Conservation (phyloP, 1,140 invertebrate genomes). For the Drosophila carrolli region DNA sequence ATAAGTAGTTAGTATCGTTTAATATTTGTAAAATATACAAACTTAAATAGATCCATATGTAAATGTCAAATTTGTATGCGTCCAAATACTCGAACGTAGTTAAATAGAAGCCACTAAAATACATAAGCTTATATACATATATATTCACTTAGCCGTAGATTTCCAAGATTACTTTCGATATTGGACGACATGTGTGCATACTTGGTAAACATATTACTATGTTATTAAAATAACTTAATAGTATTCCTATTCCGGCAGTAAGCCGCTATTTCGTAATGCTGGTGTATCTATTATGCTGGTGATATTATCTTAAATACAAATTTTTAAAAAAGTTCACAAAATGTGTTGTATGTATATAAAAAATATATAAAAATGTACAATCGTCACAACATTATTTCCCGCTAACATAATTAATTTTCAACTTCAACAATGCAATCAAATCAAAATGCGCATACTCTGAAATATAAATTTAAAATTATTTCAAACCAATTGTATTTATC, state of each 20-base stretch:
- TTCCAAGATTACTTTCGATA: slow-evolving; percentile 1
- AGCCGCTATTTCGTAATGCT: not conserved
- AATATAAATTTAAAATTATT: not conserved
- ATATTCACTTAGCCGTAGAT: slow-evolving; percentile 9
- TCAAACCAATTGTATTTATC: not conserved
- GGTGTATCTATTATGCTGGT: not conserved
- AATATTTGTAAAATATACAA: slow-evolving; percentile 31
- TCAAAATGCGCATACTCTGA: slow-evolving; percentile 2
- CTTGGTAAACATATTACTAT: slow-evolving; percentile 5
- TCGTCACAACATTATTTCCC: not conserved
- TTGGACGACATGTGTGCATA: not conserved
- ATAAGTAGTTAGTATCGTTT: slow-evolving; percentile 55
- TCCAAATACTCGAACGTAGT: slow-evolving; percentile 10
- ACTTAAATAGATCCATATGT: slow-evolving; percentile 14
- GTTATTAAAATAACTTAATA: slow-evolving; percentile 7
- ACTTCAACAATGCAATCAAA: slow-evolving; percentile 1
- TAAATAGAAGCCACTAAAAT: slow-evolving; percentile 3
- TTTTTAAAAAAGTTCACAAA: not conserved
- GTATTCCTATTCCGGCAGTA: slow-evolving; percentile 6
- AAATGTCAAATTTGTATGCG: slow-evolving; percentile 19
- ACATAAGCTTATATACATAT: slow-evolving; percentile 5
- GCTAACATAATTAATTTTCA: not conserved
- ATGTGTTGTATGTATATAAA: not conserved
- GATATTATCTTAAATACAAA: not conserved
- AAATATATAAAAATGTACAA: not conserved